phyloP scores from a whole-genome alignment of 2,888 invertebrate genomes.

The Melanotus villosus region DNA sequence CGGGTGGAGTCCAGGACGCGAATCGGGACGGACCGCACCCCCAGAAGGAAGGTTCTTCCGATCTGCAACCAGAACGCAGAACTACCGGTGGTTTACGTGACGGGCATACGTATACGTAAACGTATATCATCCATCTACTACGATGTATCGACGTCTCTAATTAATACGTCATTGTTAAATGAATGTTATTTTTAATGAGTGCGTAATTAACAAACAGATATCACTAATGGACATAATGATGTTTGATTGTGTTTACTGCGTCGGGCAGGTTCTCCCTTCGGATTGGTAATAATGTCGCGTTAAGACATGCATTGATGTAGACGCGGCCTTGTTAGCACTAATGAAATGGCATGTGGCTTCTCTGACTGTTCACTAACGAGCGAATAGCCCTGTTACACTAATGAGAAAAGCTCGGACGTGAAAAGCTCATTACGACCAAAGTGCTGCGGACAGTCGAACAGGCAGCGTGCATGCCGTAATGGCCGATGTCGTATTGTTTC shows the following conservation, averaged over 20 bases:
- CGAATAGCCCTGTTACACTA: slow-evolving; percentile 66
- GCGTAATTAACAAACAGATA: slow-evolving; percentile 48
- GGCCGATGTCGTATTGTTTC: slow-evolving; percentile 58
- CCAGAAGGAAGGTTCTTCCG: slow-evolving; percentile 19
- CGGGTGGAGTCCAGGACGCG: slow-evolving; percentile 37
- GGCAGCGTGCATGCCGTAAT: slow-evolving; percentile 52
- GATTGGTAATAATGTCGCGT: slow-evolving; percentile 54
- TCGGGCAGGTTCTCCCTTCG: slow-evolving; percentile 26
- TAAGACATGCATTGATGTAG: slow-evolving; percentile 56
- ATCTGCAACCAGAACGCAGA: slow-evolving; percentile 14
- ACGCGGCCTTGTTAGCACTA: slow-evolving; percentile 64
- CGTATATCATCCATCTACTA: no score
- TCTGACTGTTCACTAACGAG: slow-evolving; percentile 61
- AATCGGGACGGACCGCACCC: slow-evolving; percentile 34
- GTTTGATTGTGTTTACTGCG: slow-evolving; percentile 43
- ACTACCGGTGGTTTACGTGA: slow-evolving; percentile 46
- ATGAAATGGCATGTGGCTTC: slow-evolving; percentile 66
- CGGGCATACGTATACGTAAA: slow-evolving; percentile 38
- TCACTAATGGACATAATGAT: slow-evolving; percentile 45
- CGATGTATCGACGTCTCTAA: slow-evolving; percentile 30
- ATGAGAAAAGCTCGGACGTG: slow-evolving; percentile 67
- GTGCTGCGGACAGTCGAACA: slow-evolving; percentile 63
- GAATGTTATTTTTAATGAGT: slow-evolving; percentile 45
- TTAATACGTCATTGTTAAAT: slow-evolving; percentile 47
- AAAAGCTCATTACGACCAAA: slow-evolving; percentile 66